Evolutionary conservation across 2,888 invertebrate species (phyloP).

Genomic region (Lasioglossum marginatum): DNA sequence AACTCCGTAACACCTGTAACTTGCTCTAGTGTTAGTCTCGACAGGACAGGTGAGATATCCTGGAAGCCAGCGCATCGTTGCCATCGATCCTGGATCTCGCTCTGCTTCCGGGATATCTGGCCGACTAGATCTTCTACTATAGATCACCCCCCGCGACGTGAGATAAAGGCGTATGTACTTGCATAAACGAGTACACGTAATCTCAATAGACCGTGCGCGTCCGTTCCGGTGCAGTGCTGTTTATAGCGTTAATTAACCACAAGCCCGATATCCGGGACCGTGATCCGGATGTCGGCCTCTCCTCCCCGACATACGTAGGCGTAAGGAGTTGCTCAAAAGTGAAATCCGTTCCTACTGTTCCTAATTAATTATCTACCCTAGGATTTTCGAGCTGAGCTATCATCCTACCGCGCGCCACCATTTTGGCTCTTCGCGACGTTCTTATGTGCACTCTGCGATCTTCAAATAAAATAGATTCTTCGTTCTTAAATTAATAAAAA

Average conservation of each 20-base stretch:
- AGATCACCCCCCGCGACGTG: slow-evolving; percentile 23
- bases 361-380: slow-evolving; percentile 50
- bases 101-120: slow-evolving; percentile 7
- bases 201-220: slow-evolving; percentile 47
- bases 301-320: slow-evolving; percentile 17
- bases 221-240: slow-evolving; percentile 32
- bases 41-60: slow-evolving; percentile 4
- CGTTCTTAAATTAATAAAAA: too few relatives aligned
- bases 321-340: slow-evolving; percentile 64
- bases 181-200: slow-evolving; percentile 48
- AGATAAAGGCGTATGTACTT: slow-evolving; percentile 59
- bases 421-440: background rate
- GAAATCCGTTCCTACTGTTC: slow-evolving; percentile 69
- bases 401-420: background rate
- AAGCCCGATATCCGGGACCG: slow-evolving; percentile 23
- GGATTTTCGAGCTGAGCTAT: slow-evolving; percentile 8
- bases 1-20: background rate
- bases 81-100: background rate
- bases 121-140: slow-evolving; percentile 25
- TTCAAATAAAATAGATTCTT: background rate
- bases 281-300: background rate
- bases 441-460: background rate
- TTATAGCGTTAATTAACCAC: slow-evolving; percentile 40
- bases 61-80: background rate
- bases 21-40: background rate